Evolutionary conservation across 2,888 invertebrate genomes (phyloP).

Genomic region (Cephonodes hylas): DNA sequence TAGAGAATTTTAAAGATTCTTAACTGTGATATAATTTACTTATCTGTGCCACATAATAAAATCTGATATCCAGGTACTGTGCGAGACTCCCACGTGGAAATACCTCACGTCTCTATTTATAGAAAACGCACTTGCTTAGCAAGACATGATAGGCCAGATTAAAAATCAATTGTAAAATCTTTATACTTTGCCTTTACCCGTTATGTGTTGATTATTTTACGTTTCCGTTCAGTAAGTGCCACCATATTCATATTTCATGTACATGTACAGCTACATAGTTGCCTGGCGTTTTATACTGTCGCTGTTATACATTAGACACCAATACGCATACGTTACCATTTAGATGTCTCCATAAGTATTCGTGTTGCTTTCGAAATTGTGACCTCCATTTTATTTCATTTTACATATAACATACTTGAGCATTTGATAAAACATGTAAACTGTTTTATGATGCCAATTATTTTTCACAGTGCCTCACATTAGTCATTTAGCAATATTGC

Average conservation of each 20-base stretch:
- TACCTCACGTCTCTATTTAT: conserved; percentile 77
- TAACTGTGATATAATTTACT: conserved; percentile 67
- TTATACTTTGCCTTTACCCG: neutral
- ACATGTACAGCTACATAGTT: neutral
- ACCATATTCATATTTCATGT: neutral
- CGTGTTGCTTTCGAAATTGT: neutral
- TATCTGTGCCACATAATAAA: conserved; percentile 62
- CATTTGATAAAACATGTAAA: neutral
- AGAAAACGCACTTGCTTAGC: conserved; percentile 72
- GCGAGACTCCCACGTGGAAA: conserved; percentile 79
- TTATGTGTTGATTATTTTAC: neutral
- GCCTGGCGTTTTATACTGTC: neutral
- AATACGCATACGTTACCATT: neutral
- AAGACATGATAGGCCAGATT: conserved; percentile 57
- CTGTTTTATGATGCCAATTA: neutral
- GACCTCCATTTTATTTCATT: neutral
- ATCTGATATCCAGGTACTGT: conserved; percentile 67
- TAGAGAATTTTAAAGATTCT: conserved; percentile 43
- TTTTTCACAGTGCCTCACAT: neutral
- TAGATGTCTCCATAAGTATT: neutral
- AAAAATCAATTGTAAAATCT: conserved; percentile 32
- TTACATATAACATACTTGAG: neutral
- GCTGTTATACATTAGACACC: neutral
- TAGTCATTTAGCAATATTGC: neutral
- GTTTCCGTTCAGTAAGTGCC: neutral